phyloP scores from a whole-genome alignment of 2,888 invertebrate genomes.

The Prosapia bicincta region DNA sequence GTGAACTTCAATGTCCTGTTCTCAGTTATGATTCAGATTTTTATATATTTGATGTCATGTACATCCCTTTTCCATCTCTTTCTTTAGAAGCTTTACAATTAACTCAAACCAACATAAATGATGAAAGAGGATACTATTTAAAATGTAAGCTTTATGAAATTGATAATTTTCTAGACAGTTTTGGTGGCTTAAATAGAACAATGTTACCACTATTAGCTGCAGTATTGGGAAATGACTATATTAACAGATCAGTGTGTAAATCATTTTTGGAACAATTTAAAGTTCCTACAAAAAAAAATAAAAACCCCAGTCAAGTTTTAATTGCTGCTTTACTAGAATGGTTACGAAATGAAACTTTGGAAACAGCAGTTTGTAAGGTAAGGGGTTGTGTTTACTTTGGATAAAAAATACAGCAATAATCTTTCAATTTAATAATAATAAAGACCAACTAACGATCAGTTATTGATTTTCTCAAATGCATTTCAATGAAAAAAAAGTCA shows the following conservation, averaged over 20 bases:
- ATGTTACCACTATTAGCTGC: slow-evolving; percentile 77
- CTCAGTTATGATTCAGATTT: slow-evolving; percentile 94
- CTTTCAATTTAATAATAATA: background rate
- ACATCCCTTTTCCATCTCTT: slow-evolving; percentile 72
- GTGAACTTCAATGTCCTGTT: slow-evolving; percentile 76
- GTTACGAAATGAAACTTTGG: slow-evolving; percentile 67
- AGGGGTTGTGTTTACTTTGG: slow-evolving; percentile 4
- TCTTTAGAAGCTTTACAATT: slow-evolving; percentile 47
- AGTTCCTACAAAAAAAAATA: slow-evolving; percentile 53
- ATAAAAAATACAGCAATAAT: too few relatives aligned
- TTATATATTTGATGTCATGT: slow-evolving; percentile 79
- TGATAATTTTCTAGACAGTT: slow-evolving; percentile 62
- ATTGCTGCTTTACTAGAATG: slow-evolving; percentile 71
- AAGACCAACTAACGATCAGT: too few relatives aligned
- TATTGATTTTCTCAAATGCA: too few relatives aligned
- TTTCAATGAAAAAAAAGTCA: background rate
- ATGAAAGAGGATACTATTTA: slow-evolving; percentile 49
- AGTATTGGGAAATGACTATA: slow-evolving; percentile 87
- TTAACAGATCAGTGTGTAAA: slow-evolving; percentile 61
- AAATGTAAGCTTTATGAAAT: slow-evolving; percentile 70
- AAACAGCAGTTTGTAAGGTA: slow-evolving; percentile 61
- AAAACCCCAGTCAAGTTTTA: slow-evolving; percentile 60
- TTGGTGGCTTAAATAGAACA: slow-evolving; percentile 61
- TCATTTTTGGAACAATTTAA: slow-evolving; percentile 67
- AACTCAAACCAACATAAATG: slow-evolving; percentile 25